Percentiles rank a stretch among this genome's conserved stretches.
Evolutionary conservation across 2,797 vertebrate genomes (phyloP).

Genomic region (Ctenopoma multispine): DNA sequence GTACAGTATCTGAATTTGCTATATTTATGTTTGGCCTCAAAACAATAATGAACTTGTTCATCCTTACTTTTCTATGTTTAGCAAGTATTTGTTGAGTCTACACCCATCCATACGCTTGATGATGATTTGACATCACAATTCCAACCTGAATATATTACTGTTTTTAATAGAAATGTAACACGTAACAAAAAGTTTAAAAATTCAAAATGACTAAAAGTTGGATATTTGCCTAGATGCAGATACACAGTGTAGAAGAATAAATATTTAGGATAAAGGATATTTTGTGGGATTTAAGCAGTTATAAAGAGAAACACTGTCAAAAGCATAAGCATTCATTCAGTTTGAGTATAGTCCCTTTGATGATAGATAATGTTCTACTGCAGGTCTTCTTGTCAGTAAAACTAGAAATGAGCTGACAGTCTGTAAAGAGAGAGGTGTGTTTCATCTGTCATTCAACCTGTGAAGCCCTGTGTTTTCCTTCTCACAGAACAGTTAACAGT

Average conservation of each 20-base stretch:
- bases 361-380: slow-evolving; percentile 68
- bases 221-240: slow-evolving; percentile 69
- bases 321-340: slow-evolving; percentile 67
- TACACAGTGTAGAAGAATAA: slow-evolving; percentile 72
- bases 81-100: slow-evolving; percentile 28
- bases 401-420: slow-evolving; percentile 41
- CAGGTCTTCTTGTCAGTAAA: slow-evolving; percentile 50
- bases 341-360: slow-evolving; percentile 61
- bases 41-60: slow-evolving; percentile 20
- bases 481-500: slow-evolving; percentile 39
- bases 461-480: slow-evolving; percentile 60
- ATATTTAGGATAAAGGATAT: slow-evolving; percentile 59
- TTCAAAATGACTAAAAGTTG: slow-evolving; percentile 49
- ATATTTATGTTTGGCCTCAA: slow-evolving; percentile 66
- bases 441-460: slow-evolving; percentile 49
- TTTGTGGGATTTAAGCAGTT: slow-evolving; percentile 61
- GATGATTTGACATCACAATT: slow-evolving; percentile 66
- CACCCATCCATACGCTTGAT: slow-evolving; percentile 21
- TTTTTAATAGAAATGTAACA: slow-evolving; percentile 66
- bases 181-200: slow-evolving; percentile 70
- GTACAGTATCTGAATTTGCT: slow-evolving; percentile 38
- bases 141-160: slow-evolving; percentile 73
- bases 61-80: slow-evolving; percentile 2
- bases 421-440: slow-evolving; percentile 64
- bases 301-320: slow-evolving; percentile 65